Percentiles rank a stretch among this genome's conserved stretches.
phyloP scores from a whole-genome alignment of 2,797 vertebrate genomes.

The Hippopotamyrus pictus region DNA sequence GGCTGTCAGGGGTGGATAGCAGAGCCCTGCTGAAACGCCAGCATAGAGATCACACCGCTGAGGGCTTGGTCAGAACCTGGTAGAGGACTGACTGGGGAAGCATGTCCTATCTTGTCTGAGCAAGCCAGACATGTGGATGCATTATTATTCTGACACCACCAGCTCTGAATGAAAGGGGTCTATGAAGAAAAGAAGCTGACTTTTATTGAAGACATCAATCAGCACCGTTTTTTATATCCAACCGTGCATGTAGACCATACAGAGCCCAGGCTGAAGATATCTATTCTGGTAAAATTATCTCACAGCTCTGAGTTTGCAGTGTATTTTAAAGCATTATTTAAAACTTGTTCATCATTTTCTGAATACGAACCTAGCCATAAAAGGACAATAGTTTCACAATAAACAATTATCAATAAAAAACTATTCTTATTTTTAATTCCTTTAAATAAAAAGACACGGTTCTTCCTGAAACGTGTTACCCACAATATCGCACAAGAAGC shows the following conservation, averaged over 20 bases:
- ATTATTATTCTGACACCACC: conserved; percentile 54
- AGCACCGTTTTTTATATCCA: conserved; percentile 51
- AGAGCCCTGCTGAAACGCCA: background rate
- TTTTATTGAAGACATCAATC: conserved; percentile 55
- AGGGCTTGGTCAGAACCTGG: background rate
- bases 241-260: conserved; percentile 45
- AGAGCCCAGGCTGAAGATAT: background rate
- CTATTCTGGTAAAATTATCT: background rate
- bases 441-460: background rate
- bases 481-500: background rate
- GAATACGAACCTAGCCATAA: background rate
- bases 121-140: conserved; percentile 52
- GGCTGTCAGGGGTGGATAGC: background rate
- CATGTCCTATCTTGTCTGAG: conserved; percentile 49
- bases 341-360: background rate
- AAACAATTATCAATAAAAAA: background rate
- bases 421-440: background rate
- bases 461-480: background rate
- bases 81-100: background rate
- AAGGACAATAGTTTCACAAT: background rate
- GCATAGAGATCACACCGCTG: background rate
- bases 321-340: background rate
- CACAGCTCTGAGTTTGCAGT: background rate
- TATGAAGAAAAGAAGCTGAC: conserved; percentile 50
- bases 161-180: conserved; percentile 53